Percentiles rank a stretch among this genome's conserved stretches.
These are phyloP conservation scores for Copidosoma aretas DNA, from an alignment of 2,888 invertebrate genomes.

Conservation along the genomic window DNA sequence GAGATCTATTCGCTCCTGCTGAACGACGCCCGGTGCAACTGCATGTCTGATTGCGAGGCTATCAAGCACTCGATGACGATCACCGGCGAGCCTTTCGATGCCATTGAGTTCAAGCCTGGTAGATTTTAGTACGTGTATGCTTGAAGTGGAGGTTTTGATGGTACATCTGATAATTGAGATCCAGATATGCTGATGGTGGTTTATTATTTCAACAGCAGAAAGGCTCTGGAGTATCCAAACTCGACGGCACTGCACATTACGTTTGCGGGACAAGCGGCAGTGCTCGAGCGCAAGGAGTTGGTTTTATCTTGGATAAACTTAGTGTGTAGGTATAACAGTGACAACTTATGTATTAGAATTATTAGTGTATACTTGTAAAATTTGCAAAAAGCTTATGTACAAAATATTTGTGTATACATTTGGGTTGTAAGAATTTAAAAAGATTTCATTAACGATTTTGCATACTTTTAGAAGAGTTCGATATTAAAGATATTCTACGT, in stretches of 20 bases:
- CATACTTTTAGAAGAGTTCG: not conserved
- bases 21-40: slow-evolving; percentile 43
- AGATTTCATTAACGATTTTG: not conserved
- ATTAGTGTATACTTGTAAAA: too few species aligned
- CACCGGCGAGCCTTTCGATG: slow-evolving; percentile 44
- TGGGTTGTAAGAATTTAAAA: not conserved
- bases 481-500: slow-evolving; percentile 2
- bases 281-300: slow-evolving; percentile 46
- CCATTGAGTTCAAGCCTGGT: slow-evolving; percentile 43
- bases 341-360: not conserved
- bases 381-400: not conserved
- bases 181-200: too few species aligned
- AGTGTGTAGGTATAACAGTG: slow-evolving; percentile 43
- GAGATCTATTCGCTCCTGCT: slow-evolving; percentile 43
- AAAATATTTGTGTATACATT: not conserved
- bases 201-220: slow-evolving; percentile 36
- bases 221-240: slow-evolving; percentile 40
- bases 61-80: slow-evolving; percentile 42
- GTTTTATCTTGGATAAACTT: slow-evolving; percentile 51
- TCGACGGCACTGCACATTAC: slow-evolving; percentile 49
- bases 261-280: slow-evolving; percentile 45
- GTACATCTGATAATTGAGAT: too few species aligned
- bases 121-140: slow-evolving; percentile 46
- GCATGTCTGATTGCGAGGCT: slow-evolving; percentile 48
- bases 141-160: too few species aligned